phyloP scores from a whole-genome alignment of 2,113 vertebrate species.

The Caretta caretta region DNA sequence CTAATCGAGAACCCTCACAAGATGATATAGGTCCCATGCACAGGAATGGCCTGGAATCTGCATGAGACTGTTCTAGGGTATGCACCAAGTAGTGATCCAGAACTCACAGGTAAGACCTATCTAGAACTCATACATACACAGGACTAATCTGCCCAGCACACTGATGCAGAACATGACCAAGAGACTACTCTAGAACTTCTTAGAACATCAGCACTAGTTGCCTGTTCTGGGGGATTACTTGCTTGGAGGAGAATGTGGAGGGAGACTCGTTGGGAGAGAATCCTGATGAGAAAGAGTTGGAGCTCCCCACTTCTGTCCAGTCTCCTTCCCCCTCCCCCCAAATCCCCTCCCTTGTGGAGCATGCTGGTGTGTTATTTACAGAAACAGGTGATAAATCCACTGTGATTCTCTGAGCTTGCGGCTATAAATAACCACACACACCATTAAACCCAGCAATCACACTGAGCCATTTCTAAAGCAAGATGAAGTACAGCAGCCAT shows the following conservation, averaged over 20 bases:
- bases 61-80: too few species aligned
- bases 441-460: constrained; percentile 78
- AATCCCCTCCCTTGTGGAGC: constrained; percentile 57
- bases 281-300: background rate
- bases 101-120: too few species aligned
- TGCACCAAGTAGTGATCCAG: too few species aligned
- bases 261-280: background rate
- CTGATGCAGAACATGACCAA: background rate
- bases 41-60: too few species aligned
- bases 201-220: background rate
- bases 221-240: background rate
- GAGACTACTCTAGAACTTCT: background rate
- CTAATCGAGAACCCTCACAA: too few species aligned
- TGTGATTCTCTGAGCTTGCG: constrained; percentile 74
- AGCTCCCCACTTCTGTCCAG: background rate
- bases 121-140: background rate
- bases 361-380: constrained; percentile 76
- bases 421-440: constrained; percentile 80
- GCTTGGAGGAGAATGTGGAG: background rate
- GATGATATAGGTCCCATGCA: too few species aligned
- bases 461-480: constrained; percentile 68
- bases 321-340: constrained; percentile 8
- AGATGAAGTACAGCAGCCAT: constrained; percentile 73
- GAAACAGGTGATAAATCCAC: constrained; percentile 78
- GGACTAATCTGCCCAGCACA: background rate